Conservation (phyloP, 2,888 invertebrate genomes). For the Drosophila vallismaia region DNA sequence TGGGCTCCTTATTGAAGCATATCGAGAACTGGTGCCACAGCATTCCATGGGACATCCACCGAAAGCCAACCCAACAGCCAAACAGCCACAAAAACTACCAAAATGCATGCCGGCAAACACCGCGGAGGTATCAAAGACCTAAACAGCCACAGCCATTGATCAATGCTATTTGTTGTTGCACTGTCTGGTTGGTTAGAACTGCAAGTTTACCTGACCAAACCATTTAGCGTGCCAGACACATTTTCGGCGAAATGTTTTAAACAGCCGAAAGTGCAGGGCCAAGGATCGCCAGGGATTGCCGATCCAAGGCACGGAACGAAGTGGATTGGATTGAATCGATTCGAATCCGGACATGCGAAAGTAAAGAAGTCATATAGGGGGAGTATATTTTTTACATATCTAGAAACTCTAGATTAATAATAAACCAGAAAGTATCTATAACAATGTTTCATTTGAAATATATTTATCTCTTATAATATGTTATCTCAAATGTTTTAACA, state of each 20-base stretch:
- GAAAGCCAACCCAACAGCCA: conserved; percentile 33
- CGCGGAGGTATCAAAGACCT: conserved; percentile 77
- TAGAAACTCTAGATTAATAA: neutral
- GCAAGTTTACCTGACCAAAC: conserved; percentile 70
- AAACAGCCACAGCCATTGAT: conserved; percentile 68
- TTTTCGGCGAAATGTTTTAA: conserved; percentile 78
- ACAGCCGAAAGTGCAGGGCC: conserved; percentile 62
- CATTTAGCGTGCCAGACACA: conserved; percentile 79
- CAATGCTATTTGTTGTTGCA: conserved; percentile 74
- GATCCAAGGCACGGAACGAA: conserved; percentile 16
- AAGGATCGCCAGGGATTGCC: conserved; percentile 39
- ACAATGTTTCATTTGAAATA: no score
- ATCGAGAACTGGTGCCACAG: conserved; percentile 72
- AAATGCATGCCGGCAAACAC: conserved; percentile 61
- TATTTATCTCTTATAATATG: no score
- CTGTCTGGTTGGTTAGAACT: conserved; percentile 74
- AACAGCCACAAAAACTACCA: conserved; percentile 20
- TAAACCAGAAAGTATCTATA: neutral
- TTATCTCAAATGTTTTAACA: no score
- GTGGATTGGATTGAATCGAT: conserved; percentile 40
- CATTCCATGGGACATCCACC: conserved; percentile 80
- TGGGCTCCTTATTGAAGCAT: conserved; percentile 65
- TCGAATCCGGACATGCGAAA: conserved; percentile 46
- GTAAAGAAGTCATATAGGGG: neutral
- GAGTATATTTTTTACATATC: neutral